Evolutionary conservation across 2,113 vertebrate genomes (phyloP).

Genomic region (Lethenteron camtschaticum): DNA sequence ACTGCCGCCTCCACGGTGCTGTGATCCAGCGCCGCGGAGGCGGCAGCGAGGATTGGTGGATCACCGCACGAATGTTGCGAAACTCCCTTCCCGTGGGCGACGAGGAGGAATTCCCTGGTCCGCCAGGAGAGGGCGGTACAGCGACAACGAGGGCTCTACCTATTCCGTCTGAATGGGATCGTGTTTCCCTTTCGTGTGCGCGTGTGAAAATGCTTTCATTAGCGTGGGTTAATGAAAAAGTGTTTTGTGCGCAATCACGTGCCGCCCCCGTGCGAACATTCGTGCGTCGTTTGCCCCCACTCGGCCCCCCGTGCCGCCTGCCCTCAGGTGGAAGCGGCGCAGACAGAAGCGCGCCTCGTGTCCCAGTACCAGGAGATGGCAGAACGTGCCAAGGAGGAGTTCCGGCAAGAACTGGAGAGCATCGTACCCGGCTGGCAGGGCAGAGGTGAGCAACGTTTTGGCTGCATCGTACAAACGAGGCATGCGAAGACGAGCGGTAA

Average conservation of each 20-base stretch:
- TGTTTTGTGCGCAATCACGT: background rate
- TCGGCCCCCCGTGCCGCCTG: background rate
- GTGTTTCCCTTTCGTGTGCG: background rate
- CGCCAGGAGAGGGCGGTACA: no score
- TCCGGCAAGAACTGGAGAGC: slow-evolving; percentile 64
- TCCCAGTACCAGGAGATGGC: slow-evolving; percentile 83
- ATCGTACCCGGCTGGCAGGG: slow-evolving; percentile 79
- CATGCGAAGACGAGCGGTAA: no score
- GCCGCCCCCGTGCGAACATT: background rate
- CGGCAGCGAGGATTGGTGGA: no score
- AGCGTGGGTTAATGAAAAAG: background rate
- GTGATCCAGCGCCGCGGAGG: no score
- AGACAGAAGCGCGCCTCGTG: slow-evolving; percentile 66
- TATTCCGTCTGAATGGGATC: background rate
- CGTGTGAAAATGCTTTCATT: background rate
- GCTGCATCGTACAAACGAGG: no score
- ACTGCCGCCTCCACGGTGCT: no score
- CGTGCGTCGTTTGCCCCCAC: background rate
- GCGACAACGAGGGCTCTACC: no score
- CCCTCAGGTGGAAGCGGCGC: slow-evolving; percentile 51
- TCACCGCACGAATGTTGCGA: no score
- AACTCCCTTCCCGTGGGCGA: no score
- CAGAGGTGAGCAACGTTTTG: slow-evolving; percentile 45
- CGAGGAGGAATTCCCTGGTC: no score
- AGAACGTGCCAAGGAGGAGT: slow-evolving; percentile 55